These are phyloP conservation scores for Plutomurus gul DNA, from an alignment of 1,140 invertebrate genomes.

Conservation along the genomic window DNA sequence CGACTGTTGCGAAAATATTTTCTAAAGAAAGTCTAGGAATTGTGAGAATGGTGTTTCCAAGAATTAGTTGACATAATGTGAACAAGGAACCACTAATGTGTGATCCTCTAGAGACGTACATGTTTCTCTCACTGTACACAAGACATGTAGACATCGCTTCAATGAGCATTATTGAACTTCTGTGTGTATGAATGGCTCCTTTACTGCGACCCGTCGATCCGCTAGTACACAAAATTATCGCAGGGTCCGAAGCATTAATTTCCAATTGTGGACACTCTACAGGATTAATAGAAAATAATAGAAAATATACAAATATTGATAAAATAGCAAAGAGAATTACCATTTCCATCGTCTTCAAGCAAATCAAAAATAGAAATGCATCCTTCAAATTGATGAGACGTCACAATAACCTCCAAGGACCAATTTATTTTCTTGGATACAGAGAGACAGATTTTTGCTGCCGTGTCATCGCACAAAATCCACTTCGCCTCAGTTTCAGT, in stretches of 20 bases:
- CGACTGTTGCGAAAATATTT: conserved; percentile 26
- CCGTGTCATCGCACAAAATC: not conserved
- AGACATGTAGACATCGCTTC: not conserved
- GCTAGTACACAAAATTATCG: conserved; percentile 41
- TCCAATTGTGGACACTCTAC: conserved; percentile 33
- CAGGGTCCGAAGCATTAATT: conserved; percentile 3
- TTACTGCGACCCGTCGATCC: conserved; percentile 47
- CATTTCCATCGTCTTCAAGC: conserved; percentile 35
- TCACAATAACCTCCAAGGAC: not conserved
- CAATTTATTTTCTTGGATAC: not conserved
- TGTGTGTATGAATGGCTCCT: conserved; percentile 40
- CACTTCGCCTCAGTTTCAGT: not conserved
- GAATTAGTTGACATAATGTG: not conserved
- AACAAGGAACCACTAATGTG: conserved; percentile 21
- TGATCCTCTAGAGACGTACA: conserved; percentile 27
- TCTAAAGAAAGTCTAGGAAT: conserved; percentile 19
- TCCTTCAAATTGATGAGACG: not conserved
- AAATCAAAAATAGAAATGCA: conserved; percentile 34
- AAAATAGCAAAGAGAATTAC: not conserved
- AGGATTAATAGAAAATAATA: not conserved
- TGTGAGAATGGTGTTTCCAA: not conserved
- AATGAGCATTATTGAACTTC: not conserved
- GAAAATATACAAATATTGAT: not conserved
- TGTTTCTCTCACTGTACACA: not conserved
- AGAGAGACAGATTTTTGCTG: not conserved